Base-by-base conservation (phyloP, 2,888 invertebrate species). In the Eupithecia inturbata region DNA sequence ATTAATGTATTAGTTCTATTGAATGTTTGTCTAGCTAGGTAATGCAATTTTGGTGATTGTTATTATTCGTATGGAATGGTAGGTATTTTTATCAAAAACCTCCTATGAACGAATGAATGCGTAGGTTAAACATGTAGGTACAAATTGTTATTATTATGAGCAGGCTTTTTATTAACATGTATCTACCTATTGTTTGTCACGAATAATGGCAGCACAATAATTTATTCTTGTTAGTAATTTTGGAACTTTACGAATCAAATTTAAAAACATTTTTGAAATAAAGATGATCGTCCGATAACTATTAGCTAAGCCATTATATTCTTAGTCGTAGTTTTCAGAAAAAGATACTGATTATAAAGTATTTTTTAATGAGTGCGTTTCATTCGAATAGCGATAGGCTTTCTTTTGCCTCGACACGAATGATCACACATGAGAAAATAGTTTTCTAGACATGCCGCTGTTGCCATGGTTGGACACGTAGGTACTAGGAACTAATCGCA, bases 301-400 rank as follows among this genome's bases (percentile, higher is more conserved):
- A 57, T 57, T 62, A 53, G 26, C 57, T 39, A 41, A 26, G 16
- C 36, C n/a, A 66, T 39, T 66, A 33, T 64, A 36, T 63, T 63
- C 33, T 60, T 70, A 22, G 33, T 22, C 53, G 57, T 73, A 71
- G 71, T 62, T 57, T 69, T 71, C 71, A 62, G 72, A 73, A 68
- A 53, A 67, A 70, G 78, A 75, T 75, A 68, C 73, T 67, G 77
- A 83, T 82, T 81, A 82, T 77, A 81, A 70, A 71, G 68, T 82
- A 82, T 81, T 83, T 82, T 45, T 78, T 73, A 78, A 82, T 41
- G 7, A 28, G n/a, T 67, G 77, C 33, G 79, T 83, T 83, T 83
- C 77, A 82, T 80, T 83, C 73, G 53, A 73, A 72, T 72, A 73
- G 71, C 36, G 49, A 68, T 70, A 71, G 66, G 68, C 64, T 73